Conservation (phyloP, 2,888 invertebrate genomes). For the Drosophila pegasa region DNA sequence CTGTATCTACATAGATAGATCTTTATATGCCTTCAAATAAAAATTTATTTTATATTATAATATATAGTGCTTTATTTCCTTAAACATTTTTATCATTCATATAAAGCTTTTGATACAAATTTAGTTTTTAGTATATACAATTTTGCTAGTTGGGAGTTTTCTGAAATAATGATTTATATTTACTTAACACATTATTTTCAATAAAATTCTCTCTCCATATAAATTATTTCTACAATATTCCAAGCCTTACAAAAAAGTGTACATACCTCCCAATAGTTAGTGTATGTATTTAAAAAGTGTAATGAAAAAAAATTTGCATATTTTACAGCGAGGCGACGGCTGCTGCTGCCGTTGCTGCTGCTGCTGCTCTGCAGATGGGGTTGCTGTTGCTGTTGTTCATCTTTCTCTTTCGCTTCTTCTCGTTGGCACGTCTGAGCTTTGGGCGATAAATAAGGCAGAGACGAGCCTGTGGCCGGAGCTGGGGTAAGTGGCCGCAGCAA, state of each 20-base stretch:
- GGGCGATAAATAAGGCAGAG: conserved; percentile 37
- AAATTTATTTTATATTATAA: no score
- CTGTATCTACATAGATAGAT: background rate
- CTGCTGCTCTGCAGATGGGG: conserved; percentile 51
- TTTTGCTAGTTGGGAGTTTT: no score
- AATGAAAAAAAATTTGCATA: conserved; percentile 75
- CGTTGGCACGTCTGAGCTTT: conserved; percentile 45
- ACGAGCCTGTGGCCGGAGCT: background rate
- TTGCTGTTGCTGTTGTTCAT: conserved; percentile 54
- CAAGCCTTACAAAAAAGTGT: conserved; percentile 9
- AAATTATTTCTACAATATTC: background rate
- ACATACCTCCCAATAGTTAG: background rate
- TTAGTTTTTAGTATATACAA: no score
- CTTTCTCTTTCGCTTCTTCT: conserved; percentile 12
- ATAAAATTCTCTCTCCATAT: no score
- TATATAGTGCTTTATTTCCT: no score
- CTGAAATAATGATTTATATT: no score
- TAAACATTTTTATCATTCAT: no score
- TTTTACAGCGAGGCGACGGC: conserved; percentile 45
- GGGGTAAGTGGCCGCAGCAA: conserved; percentile 4
- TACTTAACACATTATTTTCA: no score
- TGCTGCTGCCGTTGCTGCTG: conserved; percentile 45
- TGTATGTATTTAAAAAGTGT: conserved; percentile 42
- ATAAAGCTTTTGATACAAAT: no score
- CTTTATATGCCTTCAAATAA: background rate